Evolutionary conservation across 2,113 vertebrate genomes (phyloP).

Genomic region (Helogale parvula): DNA sequence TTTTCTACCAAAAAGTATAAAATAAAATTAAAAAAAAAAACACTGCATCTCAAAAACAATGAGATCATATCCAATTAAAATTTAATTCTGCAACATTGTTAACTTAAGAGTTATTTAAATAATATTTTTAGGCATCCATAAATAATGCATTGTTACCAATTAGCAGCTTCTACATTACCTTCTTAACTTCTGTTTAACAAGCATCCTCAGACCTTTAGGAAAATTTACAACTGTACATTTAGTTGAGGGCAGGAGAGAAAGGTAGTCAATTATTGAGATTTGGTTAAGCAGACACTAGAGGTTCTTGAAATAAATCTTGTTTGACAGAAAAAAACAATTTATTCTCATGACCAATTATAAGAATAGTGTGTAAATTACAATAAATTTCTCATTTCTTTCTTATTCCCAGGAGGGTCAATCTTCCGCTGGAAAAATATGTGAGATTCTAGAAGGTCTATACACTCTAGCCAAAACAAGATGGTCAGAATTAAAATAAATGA

Average conservation of each 20-base stretch:
- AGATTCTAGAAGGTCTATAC: background rate
- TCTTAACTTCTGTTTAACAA: conserved; percentile 78
- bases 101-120: conserved; percentile 77
- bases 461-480: background rate
- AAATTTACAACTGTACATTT: conserved; percentile 63
- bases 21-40: conserved; percentile 43
- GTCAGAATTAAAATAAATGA: background rate
- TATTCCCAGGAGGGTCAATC: background rate
- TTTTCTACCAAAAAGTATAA: conserved; percentile 43
- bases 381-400: background rate
- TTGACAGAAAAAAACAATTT: conserved; percentile 40
- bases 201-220: conserved; percentile 44
- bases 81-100: conserved; percentile 76
- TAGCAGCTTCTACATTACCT: conserved; percentile 70
- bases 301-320: conserved; percentile 40
- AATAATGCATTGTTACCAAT: conserved; percentile 85
- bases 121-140: conserved; percentile 76
- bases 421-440: background rate
- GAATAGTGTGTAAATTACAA: background rate
- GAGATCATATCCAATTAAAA: conserved; percentile 82
- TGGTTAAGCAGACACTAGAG: conserved; percentile 11
- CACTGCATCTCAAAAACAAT: conserved; percentile 60
- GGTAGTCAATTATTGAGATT: conserved; percentile 65
- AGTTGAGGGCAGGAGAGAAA: conserved; percentile 3
- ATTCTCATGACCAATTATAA: conserved; percentile 31